Percentiles rank a stretch among this genome's conserved stretches.
These are phyloP conservation scores for Heliconius aoede DNA, from an alignment of 2,888 invertebrate genomes.

Conservation along the genomic window DNA sequence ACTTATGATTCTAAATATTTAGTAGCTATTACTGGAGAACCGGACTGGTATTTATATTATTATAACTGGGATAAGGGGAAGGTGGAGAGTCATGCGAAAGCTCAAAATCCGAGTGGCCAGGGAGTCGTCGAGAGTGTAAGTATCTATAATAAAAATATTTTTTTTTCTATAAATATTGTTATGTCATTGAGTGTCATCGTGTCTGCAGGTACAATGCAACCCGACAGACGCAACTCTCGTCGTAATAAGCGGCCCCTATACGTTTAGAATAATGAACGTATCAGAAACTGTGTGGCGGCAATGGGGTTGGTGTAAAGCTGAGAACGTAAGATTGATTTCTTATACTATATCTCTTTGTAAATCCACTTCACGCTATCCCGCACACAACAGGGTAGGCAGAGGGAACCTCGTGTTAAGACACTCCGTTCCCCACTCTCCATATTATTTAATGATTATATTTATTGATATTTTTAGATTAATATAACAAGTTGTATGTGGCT, in stretches of 20 bases:
- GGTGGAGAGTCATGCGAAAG: constrained; percentile 89
- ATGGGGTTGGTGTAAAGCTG: constrained; percentile 93
- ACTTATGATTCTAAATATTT: constrained; percentile 92
- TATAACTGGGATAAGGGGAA: constrained; percentile 93
- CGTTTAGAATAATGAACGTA: constrained; percentile 90
- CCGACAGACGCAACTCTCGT: constrained; percentile 90
- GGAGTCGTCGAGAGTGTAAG: constrained; percentile 84
- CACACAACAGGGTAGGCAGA: no score
- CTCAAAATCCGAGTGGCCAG: constrained; percentile 87
- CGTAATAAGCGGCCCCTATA: constrained; percentile 85
- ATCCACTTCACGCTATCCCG: no score
- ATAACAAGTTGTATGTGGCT: constrained; percentile 92
- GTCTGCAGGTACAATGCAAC: constrained; percentile 88
- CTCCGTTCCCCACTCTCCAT: no score
- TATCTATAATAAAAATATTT: constrained; percentile 13
- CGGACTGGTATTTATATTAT: constrained; percentile 91
- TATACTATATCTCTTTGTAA: not conserved
- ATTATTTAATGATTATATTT: not conserved
- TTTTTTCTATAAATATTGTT: constrained; percentile 25
- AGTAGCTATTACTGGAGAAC: constrained; percentile 90
- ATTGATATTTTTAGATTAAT: constrained; percentile 75
- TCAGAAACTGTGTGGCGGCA: constrained; percentile 91
- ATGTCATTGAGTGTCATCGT: no score
- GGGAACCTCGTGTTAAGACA: no score
- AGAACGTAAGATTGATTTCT: constrained; percentile 74